Base-by-base conservation (phyloP, 1,140 invertebrate species). In the Pemphigus obesinymphae region DNA sequence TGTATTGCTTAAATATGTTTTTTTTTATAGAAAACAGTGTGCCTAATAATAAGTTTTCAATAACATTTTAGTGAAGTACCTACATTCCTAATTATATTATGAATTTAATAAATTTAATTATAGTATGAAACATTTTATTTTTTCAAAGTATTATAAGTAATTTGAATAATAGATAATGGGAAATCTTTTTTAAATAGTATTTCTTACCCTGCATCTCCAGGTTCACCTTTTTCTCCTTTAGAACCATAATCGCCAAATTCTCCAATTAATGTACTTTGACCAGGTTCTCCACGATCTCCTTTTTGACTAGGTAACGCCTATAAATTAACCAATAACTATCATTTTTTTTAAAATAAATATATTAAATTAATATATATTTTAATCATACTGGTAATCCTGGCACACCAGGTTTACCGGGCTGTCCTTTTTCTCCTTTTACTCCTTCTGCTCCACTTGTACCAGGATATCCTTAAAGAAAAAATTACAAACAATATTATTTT, bases 381-480 rank as follows among this genome's bases (percentile, higher is more conserved):
- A n/a, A 50, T 43, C 66, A 84, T 53, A 89, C 87, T 29, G 83
- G 66, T 23, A 82, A 75, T 83, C 87, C 88, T 40, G 85, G 84
- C 17, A 82, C 34, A 29, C 87, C 87, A n/a, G 84, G 58, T 34
- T 63, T 61, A 81, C 86, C 86, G 23, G 84, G 84, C 29, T 55
- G 2, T 70, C 86, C 87, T 84, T 48, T 4, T 66, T 82, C 84
- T 72, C 90, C 90, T 73, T 83, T 85, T 84, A 84, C 61, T 85
- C 88, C 82, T 84, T 85, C 50, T 84, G 83, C 84, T 8, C 89
- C 89, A 70, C 86, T 86, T 0, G 83, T 31, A 63, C 88, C 88
- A 26, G 61, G 31, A 40, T 85, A 84, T 82, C 88, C 88, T 66
- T 61, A 78, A 82, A 83, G 85, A 85, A n/a, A 83, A 53, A 82